Percentiles rank a stretch among this genome's conserved stretches.
Evolutionary conservation across 2,113 vertebrate species (phyloP).

Genomic region (Seriola aureovittata): DNA sequence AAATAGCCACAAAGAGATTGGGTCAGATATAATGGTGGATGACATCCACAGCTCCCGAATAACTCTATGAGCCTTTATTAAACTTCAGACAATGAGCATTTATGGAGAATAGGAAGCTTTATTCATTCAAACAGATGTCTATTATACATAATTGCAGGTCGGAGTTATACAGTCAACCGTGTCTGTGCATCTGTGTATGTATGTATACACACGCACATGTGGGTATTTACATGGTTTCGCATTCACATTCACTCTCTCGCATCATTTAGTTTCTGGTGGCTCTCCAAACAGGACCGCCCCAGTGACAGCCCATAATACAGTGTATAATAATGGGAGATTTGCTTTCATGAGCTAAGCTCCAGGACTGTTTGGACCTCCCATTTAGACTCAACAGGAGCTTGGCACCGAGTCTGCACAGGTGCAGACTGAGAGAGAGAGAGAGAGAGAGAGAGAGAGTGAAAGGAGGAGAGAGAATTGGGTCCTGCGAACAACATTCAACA

Average conservation of each 20-base stretch:
- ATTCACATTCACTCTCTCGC: constrained; percentile 54
- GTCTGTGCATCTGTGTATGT: constrained; percentile 25
- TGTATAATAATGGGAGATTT: constrained; percentile 83
- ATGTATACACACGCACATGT: constrained; percentile 8
- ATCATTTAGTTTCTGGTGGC: constrained; percentile 73
- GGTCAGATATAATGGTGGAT: background rate
- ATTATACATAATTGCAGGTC: constrained; percentile 12
- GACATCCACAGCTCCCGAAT: background rate
- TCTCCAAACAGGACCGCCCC: constrained; percentile 71
- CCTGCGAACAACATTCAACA: constrained; percentile 76
- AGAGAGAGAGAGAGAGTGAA: constrained; percentile 40
- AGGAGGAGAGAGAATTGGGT: constrained; percentile 48
- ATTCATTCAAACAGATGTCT: constrained; percentile 21
- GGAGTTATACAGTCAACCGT: background rate
- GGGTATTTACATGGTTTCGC: constrained; percentile 52
- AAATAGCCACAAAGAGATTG: background rate
- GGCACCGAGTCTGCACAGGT: constrained; percentile 85
- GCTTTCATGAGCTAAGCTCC: constrained; percentile 80
- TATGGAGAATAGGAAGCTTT: background rate
- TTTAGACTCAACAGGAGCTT: constrained; percentile 85
- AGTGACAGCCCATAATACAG: constrained; percentile 70
- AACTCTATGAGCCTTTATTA: background rate
- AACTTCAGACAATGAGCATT: background rate
- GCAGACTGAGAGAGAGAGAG: constrained; percentile 72
- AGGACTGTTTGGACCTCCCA: constrained; percentile 86